phyloP scores from a whole-genome alignment of 1,140 invertebrate species.

The Pseudomyrmex pallidus region DNA sequence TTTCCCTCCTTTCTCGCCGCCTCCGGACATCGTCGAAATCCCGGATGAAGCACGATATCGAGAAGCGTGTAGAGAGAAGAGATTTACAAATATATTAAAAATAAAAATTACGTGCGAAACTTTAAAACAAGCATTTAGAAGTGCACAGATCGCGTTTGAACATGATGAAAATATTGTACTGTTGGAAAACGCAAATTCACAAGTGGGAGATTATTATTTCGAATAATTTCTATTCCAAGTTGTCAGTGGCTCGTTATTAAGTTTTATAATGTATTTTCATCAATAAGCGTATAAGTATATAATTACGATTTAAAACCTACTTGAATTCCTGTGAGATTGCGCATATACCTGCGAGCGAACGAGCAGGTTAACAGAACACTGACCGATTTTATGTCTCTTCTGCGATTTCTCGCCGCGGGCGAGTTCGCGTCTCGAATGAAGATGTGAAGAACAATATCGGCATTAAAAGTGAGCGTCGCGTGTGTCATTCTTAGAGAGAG shows the following conservation, averaged over 20 bases:
- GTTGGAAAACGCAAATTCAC: too few relatives aligned
- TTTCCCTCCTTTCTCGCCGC: constrained; percentile 8
- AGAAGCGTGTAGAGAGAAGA: not conserved
- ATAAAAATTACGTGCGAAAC: not conserved
- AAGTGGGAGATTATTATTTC: too few relatives aligned
- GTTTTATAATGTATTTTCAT: constrained; percentile 2
- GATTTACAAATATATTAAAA: not conserved
- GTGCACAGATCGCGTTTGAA: too few relatives aligned
- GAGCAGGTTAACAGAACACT: constrained; percentile 31
- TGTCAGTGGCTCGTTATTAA: not conserved
- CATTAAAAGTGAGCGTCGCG: constrained; percentile 45
- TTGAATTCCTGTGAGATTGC: not conserved
- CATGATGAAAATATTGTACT: too few relatives aligned
- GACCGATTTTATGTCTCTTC: constrained; percentile 34
- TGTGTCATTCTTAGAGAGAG: constrained; percentile 64
- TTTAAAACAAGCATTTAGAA: not conserved
- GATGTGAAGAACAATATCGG: constrained; percentile 63
- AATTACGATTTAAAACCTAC: not conserved
- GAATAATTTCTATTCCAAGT: not conserved
- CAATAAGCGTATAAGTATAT: not conserved
- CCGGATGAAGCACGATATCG: constrained; percentile 2
- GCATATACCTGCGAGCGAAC: not conserved
- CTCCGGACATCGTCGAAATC: not conserved
- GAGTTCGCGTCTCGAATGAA: not conserved
- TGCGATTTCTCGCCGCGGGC: not conserved